Base-by-base conservation (phyloP, 2,888 invertebrate genomes). In the Lochmaea capreae region DNA sequence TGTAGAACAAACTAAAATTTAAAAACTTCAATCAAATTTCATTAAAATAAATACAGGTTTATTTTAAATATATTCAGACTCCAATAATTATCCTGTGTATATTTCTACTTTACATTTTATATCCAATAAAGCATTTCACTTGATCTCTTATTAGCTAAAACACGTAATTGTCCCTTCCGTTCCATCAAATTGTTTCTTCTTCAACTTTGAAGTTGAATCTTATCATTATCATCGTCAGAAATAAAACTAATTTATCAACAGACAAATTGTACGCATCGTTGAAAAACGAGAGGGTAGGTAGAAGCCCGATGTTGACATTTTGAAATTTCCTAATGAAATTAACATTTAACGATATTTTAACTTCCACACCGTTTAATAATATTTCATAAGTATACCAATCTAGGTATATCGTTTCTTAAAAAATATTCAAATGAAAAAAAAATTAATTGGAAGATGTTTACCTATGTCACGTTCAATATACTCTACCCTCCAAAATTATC, bases 301-400 rank as follows among this genome's bases (percentile, higher is more conserved):
- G 1, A 26, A 26, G 10, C 42, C 18, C 46, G 49, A 10, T 43
- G 22, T 49, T 46, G 65, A 46, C 65, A n/a, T 43, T 65, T 22
- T 3, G 3, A 46, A 49, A 26, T 10, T n/a, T 46, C 33, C 16
- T 49, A 49, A 65, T 65, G 63, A 46, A 63, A 63, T 65, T 46
- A 65, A 22, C 5, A 65, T 12, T 46, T 46, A 33, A 46, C 4
- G 46, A 14, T 18, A 18, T 18, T 54, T 54, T 9, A 18, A 10
- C 2, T 1, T 9, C 5, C 8, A 2, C 0, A n/a, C 6, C 49
- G n/a, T 49, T 49, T 2, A 43, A 11, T 43, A 2, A 11, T 11
- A 49, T 49, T 49, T 11, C 9, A 1, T 11, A 2, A 4, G 2
- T 49, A n/a, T 11, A 12, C 12, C 43, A 43, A 43, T 43, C 43